Conservation (phyloP, 2,888 invertebrate genomes). For the Halictus ligatus region DNA sequence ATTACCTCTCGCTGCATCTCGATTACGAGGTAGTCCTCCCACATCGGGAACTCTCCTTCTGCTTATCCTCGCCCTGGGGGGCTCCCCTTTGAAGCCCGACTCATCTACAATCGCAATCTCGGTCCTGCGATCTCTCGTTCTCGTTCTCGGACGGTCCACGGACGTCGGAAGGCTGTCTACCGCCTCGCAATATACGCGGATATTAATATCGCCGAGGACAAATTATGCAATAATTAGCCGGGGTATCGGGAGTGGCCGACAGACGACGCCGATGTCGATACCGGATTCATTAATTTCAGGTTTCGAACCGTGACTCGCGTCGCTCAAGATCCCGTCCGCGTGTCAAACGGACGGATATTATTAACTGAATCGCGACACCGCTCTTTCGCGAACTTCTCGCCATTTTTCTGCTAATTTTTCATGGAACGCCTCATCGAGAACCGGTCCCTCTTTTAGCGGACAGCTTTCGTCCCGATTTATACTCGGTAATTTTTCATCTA, state of each 20-base stretch:
- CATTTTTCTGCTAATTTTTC: background rate
- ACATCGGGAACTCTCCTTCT: conserved; percentile 57
- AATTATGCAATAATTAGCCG: conserved; percentile 58
- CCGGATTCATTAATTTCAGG: conserved; percentile 41
- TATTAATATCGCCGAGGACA: conserved; percentile 59
- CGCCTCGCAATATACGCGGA: conserved; percentile 37
- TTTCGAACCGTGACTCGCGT: background rate
- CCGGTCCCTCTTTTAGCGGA: background rate
- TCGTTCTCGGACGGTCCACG: conserved; percentile 30
- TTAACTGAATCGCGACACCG: background rate
- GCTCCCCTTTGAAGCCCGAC: conserved; percentile 69
- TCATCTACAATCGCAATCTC: conserved; percentile 73
- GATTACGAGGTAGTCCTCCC: conserved; percentile 60
- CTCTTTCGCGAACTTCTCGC: background rate
- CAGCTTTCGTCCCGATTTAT: background rate
- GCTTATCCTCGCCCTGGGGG: conserved; percentile 68
- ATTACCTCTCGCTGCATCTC: conserved; percentile 54
- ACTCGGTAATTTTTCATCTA: background rate
- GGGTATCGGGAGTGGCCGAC: conserved; percentile 8
- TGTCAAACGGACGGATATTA: conserved; percentile 6
- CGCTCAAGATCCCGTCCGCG: background rate
- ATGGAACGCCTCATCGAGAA: background rate
- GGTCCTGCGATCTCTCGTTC: conserved; percentile 69
- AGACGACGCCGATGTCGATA: conserved; percentile 18
- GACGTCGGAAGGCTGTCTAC: conserved; percentile 34